A percentile compares a stretch with the other conserved stretches of the same genome.
phyloP scores from a whole-genome alignment of 2,797 vertebrate genomes.

The Parotocinclus haroldoi region DNA sequence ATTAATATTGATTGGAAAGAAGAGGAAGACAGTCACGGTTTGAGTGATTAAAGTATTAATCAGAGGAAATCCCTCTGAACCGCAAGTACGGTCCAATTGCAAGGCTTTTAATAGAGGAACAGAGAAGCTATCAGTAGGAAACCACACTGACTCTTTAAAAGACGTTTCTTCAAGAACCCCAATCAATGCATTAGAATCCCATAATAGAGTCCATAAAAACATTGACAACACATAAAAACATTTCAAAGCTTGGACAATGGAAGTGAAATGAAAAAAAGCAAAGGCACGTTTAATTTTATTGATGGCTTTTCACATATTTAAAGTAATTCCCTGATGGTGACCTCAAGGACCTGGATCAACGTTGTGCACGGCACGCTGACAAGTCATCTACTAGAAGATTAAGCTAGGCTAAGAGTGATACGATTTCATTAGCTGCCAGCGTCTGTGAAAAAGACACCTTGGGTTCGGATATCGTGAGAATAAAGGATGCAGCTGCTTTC shows the following conservation, averaged over 20 bases:
- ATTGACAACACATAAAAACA: not conserved
- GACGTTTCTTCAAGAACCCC: not conserved
- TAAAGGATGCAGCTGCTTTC: slow-evolving; percentile 54
- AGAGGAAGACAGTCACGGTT: slow-evolving; percentile 9
- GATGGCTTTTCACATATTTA: slow-evolving; percentile 15
- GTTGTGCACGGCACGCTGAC: slow-evolving; percentile 34
- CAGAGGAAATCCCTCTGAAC: slow-evolving; percentile 8
- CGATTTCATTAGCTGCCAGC: slow-evolving; percentile 24
- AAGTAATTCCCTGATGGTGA: slow-evolving; percentile 11
- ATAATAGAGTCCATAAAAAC: not conserved
- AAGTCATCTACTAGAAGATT: slow-evolving; percentile 13
- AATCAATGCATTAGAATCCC: not conserved
- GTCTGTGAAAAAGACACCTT: slow-evolving; percentile 45
- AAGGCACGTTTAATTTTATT: not conserved
- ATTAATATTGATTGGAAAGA: slow-evolving; percentile 5
- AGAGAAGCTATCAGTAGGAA: not conserved
- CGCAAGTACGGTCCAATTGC: slow-evolving; percentile 14
- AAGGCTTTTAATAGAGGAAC: slow-evolving; percentile 29
- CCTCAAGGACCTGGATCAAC: slow-evolving; percentile 2
- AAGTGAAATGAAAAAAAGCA: not conserved
- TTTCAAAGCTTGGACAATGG: no score
- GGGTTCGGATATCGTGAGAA: slow-evolving; percentile 51
- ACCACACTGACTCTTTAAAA: not conserved
- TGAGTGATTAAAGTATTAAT: slow-evolving; percentile 25
- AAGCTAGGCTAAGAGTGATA: slow-evolving; percentile 18